Conservation (phyloP, 2,888 invertebrate genomes). For the Cataglyphis altisquamis region DNA sequence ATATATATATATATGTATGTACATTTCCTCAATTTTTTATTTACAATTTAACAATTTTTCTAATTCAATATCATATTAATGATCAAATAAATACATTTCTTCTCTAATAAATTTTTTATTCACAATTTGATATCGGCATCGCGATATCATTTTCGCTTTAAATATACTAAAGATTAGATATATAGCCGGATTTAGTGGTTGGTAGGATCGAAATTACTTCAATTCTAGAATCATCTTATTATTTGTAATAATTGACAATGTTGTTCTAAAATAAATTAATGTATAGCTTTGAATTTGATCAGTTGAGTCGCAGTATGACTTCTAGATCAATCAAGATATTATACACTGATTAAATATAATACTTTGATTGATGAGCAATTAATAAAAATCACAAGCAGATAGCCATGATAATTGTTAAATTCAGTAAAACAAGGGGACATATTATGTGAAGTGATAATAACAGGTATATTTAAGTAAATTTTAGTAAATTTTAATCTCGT, state of each 20-base stretch:
- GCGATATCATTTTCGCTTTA: constrained; percentile 56
- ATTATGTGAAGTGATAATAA: too few species aligned
- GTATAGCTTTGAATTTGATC: constrained; percentile 66
- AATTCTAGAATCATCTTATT: constrained; percentile 73
- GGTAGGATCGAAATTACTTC: constrained; percentile 75
- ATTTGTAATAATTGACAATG: constrained; percentile 82
- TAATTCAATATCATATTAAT: constrained; percentile 34
- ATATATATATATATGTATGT: background rate
- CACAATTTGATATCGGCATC: constrained; percentile 31
- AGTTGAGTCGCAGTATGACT: constrained; percentile 59
- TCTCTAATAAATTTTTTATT: constrained; percentile 56
- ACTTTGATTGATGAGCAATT: constrained; percentile 43
- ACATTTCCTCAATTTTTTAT: constrained; percentile 24
- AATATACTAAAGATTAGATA: constrained; percentile 71
- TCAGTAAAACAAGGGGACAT: constrained; percentile 55
- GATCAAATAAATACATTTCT: constrained; percentile 70
- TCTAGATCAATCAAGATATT: constrained; percentile 42
- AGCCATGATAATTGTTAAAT: constrained; percentile 70
- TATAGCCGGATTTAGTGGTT: constrained; percentile 70
- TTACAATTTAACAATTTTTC: constrained; percentile 35
- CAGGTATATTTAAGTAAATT: too few species aligned
- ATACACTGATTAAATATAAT: constrained; percentile 3
- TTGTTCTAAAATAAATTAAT: constrained; percentile 77
- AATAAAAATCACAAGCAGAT: constrained; percentile 61
- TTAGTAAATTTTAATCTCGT: too few species aligned